Evolutionary conservation across 2,797 vertebrate species (phyloP), one percentile per base, ranked within the genome.

Genomic region (Huso huso): DNA sequence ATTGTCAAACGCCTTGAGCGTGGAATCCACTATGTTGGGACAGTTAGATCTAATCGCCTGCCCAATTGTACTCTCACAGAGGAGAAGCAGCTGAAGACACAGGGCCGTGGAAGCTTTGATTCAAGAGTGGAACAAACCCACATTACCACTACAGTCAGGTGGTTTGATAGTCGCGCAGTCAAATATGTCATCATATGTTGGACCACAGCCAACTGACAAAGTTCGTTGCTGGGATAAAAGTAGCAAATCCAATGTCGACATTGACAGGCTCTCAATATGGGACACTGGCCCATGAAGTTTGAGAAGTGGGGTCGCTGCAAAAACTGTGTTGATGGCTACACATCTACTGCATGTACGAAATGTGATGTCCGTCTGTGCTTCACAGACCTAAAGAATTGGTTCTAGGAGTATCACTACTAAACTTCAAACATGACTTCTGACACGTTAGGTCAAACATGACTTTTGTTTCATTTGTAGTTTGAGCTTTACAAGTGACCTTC

Each of bases 61-160:
- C 66, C 66, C 60, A 69, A 72, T 50, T 67, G 68, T 52, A 72
- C 67, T 61, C 64, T 69, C 52, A 58, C 15, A 63, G 66, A 72
- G 23, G 65, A 67, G 61, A 68, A 71, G 9, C 23, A 63, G 59
- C 52, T 72, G 66, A 76, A 65, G 66, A 64, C 67, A 61, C 63
- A 49, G 1, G 53, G 61, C 50, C 49, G 70, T 63, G 50, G 57
- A 68, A 68, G 60, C 62, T 73, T 68, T 63, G 61, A 71, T 48
- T 23, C 59, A 13, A 51, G 67, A 67, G 64, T 67, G 57, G 67
- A 69, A 62, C 15, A 7, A 10, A 73, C 68, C 15, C 57, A 68
- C 59, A 68, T 66, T 52, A 63, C 62, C 60, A 65, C 55, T 62
- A 48, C 13, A 50, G 49, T 67, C 48, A 62, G 11, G 52, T 51